These are phyloP conservation scores for Psittacara wagleri DNA, from an alignment of 2,113 vertebrate genomes.

Conservation along the genomic window DNA sequence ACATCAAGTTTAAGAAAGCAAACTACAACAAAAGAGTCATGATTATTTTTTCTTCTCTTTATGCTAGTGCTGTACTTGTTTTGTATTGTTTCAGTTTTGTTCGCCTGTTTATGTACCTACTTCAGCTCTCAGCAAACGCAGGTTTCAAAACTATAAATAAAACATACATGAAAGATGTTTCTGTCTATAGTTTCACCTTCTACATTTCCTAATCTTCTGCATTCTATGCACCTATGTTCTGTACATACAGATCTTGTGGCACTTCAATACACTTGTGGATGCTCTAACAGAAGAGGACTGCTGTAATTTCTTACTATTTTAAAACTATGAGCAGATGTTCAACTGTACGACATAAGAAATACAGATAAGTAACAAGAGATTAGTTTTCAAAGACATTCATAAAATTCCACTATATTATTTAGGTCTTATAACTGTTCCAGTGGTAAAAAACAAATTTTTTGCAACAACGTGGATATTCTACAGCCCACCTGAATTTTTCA, in stretches of 20 bases:
- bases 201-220: neutral
- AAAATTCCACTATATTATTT: neutral
- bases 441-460: neutral
- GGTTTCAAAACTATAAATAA: slow-evolving; percentile 14
- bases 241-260: neutral
- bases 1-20: neutral
- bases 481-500: neutral
- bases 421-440: neutral
- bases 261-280: neutral
- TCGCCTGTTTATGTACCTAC: neutral
- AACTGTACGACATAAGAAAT: neutral
- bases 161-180: neutral
- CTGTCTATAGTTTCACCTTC: neutral
- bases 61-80: neutral
- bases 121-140: neutral
- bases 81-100: neutral
- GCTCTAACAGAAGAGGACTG: neutral
- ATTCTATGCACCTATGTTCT: neutral
- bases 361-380: neutral
- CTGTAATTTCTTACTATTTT: slow-evolving; percentile 27
- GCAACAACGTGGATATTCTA: neutral
- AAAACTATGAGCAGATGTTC: slow-evolving; percentile 35
- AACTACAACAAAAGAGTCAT: neutral
- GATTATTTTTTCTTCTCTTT: neutral
- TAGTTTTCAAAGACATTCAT: neutral